A percentile compares a stretch with the other conserved stretches of the same genome.
Conservation (phyloP, 2,113 vertebrate genomes). For the Lepisosteus oculatus region DNA sequence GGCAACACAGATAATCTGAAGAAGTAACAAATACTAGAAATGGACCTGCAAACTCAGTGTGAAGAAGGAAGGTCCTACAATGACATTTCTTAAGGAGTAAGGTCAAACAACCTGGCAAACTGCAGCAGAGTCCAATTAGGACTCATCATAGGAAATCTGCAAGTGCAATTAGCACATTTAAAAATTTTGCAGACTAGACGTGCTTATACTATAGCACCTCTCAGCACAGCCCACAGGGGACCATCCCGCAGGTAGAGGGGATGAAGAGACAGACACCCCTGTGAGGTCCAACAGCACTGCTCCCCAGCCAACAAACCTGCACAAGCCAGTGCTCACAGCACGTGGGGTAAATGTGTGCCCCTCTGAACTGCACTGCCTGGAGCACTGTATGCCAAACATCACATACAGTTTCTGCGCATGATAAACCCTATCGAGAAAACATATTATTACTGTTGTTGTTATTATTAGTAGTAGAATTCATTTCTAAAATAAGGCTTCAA, state of each 20-base stretch:
- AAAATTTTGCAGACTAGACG: background rate
- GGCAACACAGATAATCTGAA: background rate
- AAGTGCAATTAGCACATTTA: background rate
- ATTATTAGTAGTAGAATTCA: too few species aligned
- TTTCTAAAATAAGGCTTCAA: too few species aligned
- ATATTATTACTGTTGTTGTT: too few species aligned
- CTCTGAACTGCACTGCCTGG: conserved; percentile 12
- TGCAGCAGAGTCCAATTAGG: background rate
- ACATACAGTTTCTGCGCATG: too few species aligned
- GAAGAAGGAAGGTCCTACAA: background rate
- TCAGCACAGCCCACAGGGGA: background rate
- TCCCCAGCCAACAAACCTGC: background rate
- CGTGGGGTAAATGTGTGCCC: too few species aligned
- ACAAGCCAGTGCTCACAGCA: background rate
- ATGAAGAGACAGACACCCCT: background rate
- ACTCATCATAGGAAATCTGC: background rate
- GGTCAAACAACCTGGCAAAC: conserved; percentile 21
- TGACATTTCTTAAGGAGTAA: background rate
- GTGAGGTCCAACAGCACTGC: background rate
- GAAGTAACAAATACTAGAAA: too few species aligned
- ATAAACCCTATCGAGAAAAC: too few species aligned
- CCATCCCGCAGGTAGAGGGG: background rate
- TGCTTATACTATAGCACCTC: background rate
- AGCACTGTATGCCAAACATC: conserved; percentile 6
- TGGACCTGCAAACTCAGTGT: too few species aligned